A percentile compares a stretch with the other conserved stretches of the same genome.
Conservation (phyloP, 1,140 invertebrate species). For the Caenorhabditis remanei region DNA sequence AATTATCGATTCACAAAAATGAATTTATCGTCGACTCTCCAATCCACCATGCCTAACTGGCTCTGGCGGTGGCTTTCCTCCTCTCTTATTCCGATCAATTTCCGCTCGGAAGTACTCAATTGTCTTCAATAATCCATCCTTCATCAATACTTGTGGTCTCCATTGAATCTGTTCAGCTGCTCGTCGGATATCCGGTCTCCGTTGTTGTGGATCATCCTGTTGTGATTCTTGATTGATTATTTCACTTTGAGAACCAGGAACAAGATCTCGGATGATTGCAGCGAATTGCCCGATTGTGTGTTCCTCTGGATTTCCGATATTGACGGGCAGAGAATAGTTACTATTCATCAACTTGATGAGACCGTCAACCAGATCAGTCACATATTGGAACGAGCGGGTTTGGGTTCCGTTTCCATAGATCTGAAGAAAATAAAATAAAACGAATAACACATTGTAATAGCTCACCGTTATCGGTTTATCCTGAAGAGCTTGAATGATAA, state of each 20-base stretch:
- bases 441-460: conserved; percentile 34
- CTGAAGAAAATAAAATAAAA: conserved; percentile 78
- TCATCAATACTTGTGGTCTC: conserved; percentile 83
- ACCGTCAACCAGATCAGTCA: conserved; percentile 95
- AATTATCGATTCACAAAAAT: too few relatives aligned
- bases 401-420: conserved; percentile 95
- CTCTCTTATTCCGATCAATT: conserved; percentile 64
- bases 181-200: conserved; percentile 91
- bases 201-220: conserved; percentile 90
- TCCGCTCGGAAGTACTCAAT: conserved; percentile 75
- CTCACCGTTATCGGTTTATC: conserved; percentile 91
- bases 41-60: neutral
- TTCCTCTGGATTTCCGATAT: conserved; percentile 97
- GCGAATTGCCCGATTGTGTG: conserved; percentile 97
- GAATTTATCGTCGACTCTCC: conserved; percentile 31
- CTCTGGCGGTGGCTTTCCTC: conserved; percentile 19
- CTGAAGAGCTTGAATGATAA: conserved; percentile 94
- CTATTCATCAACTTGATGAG: conserved; percentile 92
- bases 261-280: conserved; percentile 86
- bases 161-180: conserved; percentile 90
- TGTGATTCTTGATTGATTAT: conserved; percentile 83
- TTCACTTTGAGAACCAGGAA: conserved; percentile 86
- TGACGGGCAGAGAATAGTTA: conserved; percentile 92
- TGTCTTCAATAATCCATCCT: conserved; percentile 73
- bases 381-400: conserved; percentile 97